Evolutionary conservation across 2,113 vertebrate genomes (phyloP), one percentile per base, ranked within the genome.

Genomic region (Laterallus jamaicensis): DNA sequence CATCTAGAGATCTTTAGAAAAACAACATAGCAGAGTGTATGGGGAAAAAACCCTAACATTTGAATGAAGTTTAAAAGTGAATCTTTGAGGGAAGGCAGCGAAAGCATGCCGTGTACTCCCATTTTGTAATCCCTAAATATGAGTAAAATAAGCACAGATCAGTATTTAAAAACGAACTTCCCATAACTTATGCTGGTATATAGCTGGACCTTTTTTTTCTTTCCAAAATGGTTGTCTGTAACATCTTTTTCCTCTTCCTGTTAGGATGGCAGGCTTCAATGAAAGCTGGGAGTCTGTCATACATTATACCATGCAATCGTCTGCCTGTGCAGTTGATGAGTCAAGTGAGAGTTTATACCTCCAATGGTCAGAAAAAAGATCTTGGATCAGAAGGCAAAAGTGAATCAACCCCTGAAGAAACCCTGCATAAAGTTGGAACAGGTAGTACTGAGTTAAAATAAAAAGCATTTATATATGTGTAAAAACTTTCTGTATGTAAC

Each of bases 261-360:
- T 82, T 95, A 99, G 99, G 98, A 86, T 99, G 98, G 98, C 98
- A 98, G 90, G 97, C 90, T 87, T 95, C 97, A 88, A 70, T 97
- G 91, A 97, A 96, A 83, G 80, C 93, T 79, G 98, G 97, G 60
- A 98, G 82, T 75, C 80, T 98, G 56, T 98, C 98, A 95, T 97
- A 95, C 24, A 58, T 97, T 82, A 92, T 98, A 10, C 97, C 98
- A 16, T 98, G 96, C 87, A 95, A 82, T 80, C 96, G 97, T 47
- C 93, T 98, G 42, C 97, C 97, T 13, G 93, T 98, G 94, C 92
- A 97, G 70, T 71, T 97, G 31, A 88, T 97, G 85, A 97, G 95
- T 59, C 98, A 98, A 96, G 96, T 98, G 54, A 98, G 98, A 86
- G 98, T 98, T 96, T 99, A 98, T 93, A 99, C 98, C 47, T 98